Percentiles rank a stretch among this genome's conserved stretches.
Evolutionary conservation across 2,797 vertebrate genomes (phyloP).

Genomic region (Anisognathus igniventris): DNA sequence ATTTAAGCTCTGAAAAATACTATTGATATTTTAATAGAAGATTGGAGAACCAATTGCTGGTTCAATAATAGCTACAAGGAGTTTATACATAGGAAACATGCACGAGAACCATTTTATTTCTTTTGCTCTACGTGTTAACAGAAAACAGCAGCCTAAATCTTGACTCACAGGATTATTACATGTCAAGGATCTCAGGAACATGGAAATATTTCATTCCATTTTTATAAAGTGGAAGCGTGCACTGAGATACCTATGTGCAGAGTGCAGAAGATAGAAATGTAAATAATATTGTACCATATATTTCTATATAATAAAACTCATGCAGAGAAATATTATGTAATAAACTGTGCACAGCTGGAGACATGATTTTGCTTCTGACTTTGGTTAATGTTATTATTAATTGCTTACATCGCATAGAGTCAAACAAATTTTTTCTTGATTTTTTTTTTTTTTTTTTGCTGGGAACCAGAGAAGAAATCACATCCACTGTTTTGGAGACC

Average conservation of each 20-base stretch:
- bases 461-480: neutral
- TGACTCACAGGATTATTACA: constrained; percentile 28
- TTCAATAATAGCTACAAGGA: constrained; percentile 71
- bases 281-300: neutral
- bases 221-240: neutral
- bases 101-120: constrained; percentile 63
- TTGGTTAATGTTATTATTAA: neutral
- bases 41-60: constrained; percentile 60
- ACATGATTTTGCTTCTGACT: neutral
- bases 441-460: neutral
- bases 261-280: neutral
- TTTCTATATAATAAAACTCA: neutral
- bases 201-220: constrained; percentile 34
- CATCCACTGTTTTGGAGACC: neutral
- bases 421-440: neutral
- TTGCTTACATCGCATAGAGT: neutral
- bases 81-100: constrained; percentile 70
- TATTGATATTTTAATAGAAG: constrained; percentile 79
- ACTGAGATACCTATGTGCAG: neutral
- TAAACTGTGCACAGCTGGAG: neutral
- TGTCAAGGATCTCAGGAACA: constrained; percentile 36
- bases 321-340: neutral
- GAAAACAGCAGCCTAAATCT: constrained; percentile 63
- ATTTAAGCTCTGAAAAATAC: constrained; percentile 74
- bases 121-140: constrained; percentile 54